phyloP scores from a whole-genome alignment of 2,113 vertebrate species.

The Megaceryle torquata region DNA sequence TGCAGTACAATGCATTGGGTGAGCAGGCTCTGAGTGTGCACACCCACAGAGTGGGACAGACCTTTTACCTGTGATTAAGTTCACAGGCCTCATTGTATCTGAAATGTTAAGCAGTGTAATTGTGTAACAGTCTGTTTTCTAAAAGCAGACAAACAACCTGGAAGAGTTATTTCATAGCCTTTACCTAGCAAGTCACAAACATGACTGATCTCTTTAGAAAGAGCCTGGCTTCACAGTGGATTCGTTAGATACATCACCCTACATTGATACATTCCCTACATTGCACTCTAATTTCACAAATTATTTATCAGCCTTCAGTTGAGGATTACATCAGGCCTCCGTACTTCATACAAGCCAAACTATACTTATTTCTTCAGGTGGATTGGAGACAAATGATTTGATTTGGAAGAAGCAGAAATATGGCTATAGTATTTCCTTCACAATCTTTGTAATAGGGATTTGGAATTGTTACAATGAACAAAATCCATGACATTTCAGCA shows the following conservation, averaged over 20 bases:
- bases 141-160: background rate
- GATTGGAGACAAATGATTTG: background rate
- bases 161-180: background rate
- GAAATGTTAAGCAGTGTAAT: background rate
- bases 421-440: constrained; percentile 34
- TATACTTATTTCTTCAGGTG: background rate
- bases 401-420: background rate
- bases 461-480: constrained; percentile 12
- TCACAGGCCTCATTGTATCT: background rate
- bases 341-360: constrained; percentile 20
- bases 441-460: background rate
- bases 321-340: background rate
- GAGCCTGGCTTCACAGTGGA: background rate
- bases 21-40: background rate
- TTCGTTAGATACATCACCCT: background rate
- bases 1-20: fast-evolving
- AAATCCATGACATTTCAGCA: background rate
- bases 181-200: background rate
- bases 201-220: background rate
- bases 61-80: background rate
- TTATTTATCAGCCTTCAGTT: constrained; percentile 25
- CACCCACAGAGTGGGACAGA: no score
- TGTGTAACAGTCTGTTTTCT: background rate
- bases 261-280: background rate
- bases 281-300: background rate